Base-by-base conservation (phyloP, 2,113 vertebrate genomes). In the Neomonachus schauinslandi region DNA sequence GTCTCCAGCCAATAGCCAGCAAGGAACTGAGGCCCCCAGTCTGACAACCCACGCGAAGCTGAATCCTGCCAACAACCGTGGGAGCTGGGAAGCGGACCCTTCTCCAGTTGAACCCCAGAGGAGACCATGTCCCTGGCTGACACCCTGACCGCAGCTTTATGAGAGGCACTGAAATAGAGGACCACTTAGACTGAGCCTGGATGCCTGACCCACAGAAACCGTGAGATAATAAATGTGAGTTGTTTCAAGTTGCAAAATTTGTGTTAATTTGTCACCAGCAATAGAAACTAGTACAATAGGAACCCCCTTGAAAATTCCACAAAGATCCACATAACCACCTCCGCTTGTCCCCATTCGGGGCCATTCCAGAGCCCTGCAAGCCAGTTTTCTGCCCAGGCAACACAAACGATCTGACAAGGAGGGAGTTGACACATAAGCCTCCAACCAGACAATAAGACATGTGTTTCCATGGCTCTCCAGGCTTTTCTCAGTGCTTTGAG, bases 381-480 rank as follows among this genome's bases (percentile, higher is more conserved):
- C 81, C 14, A 2, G 39, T 53, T 80, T 91, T 63, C 81, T 69
- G 76, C 26, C 15, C 76, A 42, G 55, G 19, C n/a, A 7, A 49
- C 3, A 18, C 1, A 39, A 82, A 22, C 7, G 49, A 39, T 18
- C 5, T 4, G 63, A 9, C 16, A 42, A n/a, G 51, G 7, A 55
- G 31, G 14, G 49, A 8, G 16, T 5, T 1, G 28, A 46, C n/a
- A 1, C 24, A 8, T 55, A 18, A 59, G 51, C 74, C 36, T 26
- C 46, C 0, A 1, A 69, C 13, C 9, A 0, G 4, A 11, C 36
- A 59, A 1, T 4, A 8, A 28, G 31, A 22, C 3, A 42, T n/a
- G 51, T 1, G 26, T 91, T 87, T 46, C n/a, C 0, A 1, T 36
- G 59, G 15, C 39, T 33, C 6, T 65, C 69, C 1, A 10, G 31